Base-by-base conservation (phyloP, 2,888 invertebrate genomes). In the Diadromus collaris region DNA sequence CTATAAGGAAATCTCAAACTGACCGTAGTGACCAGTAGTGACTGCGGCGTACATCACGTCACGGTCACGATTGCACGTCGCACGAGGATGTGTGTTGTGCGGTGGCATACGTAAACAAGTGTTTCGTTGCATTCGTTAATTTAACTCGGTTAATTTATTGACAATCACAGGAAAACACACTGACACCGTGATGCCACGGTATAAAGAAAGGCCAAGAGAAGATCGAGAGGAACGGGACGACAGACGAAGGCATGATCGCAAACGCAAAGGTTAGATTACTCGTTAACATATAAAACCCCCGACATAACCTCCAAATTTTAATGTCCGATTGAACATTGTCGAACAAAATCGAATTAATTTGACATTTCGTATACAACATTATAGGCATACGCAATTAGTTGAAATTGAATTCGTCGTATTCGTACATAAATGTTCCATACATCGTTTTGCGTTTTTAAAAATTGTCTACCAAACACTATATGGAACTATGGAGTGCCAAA, bases 221-320 rank as follows among this genome's bases (percentile, higher is more conserved):
- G 65, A 79, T 10, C 79, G 79, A 0, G 78, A 78, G n/a, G 70
- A 79, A 27, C 71, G 79, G 6, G 75, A 76, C 34, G 76, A 79
- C 44, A 44, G 68, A 29, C 65, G 76, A 46, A 61, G 76, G 38
- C 61, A 79, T 64, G 73, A 73, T 29, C 64, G 65, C 64, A 79
- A 76, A 56, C 73, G 73, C 24, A 76, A 54, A 79, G 79, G 79
- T 79, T 27, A 69, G 21, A 44, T n/a, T 34, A 19, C 34, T 34
- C 38, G 38, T 13, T 24, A 24, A 21, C 7, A n/a, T 29, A 3
- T 4, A 10, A 34, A 34, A 6, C 10, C n/a, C 24, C 19, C n/a
- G 58, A 41, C 6, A 13, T 79, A 76, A 79, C 76, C 79, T 76
- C 68, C 58, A 76, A 79, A 64, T 10, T 21, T 13, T 5, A 10